Evolutionary conservation across 2,113 vertebrate species (phyloP).

Genomic region (Protomyctophum bolini): DNA sequence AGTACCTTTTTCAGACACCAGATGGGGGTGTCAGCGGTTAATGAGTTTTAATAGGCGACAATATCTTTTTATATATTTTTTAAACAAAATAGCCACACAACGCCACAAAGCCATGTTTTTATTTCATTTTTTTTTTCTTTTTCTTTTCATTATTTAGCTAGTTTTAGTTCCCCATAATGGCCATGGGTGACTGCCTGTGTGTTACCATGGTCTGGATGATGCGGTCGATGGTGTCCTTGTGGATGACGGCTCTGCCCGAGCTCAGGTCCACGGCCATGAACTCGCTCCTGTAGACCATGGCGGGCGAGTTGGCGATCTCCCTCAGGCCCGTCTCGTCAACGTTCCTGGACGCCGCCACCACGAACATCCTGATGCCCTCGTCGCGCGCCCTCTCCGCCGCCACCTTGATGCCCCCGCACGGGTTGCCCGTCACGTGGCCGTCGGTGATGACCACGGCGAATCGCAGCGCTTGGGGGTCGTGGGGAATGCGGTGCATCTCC

Average conservation of each 20-base stretch:
- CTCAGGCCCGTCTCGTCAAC: constrained; percentile 84
- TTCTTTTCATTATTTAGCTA: neutral
- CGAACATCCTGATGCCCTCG: constrained; percentile 85
- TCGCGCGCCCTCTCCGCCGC: constrained; percentile 86
- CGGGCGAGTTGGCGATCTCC: constrained; percentile 87
- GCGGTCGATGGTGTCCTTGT: constrained; percentile 78
- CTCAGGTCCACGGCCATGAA: constrained; percentile 82
- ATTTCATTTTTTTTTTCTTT: neutral
- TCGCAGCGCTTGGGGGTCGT: constrained; percentile 38
- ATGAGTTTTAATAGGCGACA: no score
- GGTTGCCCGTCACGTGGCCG: constrained; percentile 90
- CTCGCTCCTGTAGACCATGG: constrained; percentile 82
- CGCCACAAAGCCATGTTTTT: neutral
- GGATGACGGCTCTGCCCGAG: constrained; percentile 55
- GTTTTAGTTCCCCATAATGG: neutral
- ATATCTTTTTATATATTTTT: no score
- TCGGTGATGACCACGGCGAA: constrained; percentile 94
- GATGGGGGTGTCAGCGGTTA: no score
- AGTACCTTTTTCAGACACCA: no score
- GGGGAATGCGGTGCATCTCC: constrained; percentile 65
- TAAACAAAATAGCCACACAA: no score
- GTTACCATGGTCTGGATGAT: constrained; percentile 93
- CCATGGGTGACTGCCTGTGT: neutral
- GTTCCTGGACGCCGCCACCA: constrained; percentile 83
- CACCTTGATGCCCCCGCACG: constrained; percentile 87